These are phyloP conservation scores for Falco punctatus DNA, from an alignment of 2,113 vertebrate species.

Conservation along the genomic window DNA sequence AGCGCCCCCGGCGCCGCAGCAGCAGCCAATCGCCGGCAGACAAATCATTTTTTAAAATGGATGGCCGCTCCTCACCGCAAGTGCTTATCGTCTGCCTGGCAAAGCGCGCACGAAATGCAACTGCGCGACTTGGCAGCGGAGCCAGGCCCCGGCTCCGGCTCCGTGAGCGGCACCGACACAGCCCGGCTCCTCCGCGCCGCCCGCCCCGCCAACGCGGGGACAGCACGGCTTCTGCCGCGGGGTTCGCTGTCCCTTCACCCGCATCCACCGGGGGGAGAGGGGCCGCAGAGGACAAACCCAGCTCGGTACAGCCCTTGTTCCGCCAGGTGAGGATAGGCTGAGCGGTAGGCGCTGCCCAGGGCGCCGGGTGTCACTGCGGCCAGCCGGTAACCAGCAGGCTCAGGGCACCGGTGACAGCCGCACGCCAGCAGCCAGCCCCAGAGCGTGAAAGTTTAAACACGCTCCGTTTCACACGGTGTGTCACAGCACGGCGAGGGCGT, in stretches of 20 bases:
- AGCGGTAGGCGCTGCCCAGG: not conserved
- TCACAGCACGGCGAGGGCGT: not conserved
- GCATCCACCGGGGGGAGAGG: fast-evolving
- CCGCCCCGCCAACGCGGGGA: not conserved
- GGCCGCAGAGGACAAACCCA: not conserved
- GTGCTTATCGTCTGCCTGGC: not conserved
- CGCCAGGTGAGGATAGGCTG: not conserved
- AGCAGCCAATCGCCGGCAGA: not conserved
- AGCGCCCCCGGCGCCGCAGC: not conserved
- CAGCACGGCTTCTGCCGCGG: not conserved
- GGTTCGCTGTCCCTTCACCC: not conserved
- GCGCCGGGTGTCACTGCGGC: not conserved
- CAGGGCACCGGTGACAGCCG: not conserved
- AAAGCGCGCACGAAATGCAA: fast-evolving
- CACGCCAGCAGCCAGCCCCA: not conserved
- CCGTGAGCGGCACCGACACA: not conserved
- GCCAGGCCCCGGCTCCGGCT: too few species aligned
- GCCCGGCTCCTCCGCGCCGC: not conserved
- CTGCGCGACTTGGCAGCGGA: fast-evolving
- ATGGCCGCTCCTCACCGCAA: not conserved
- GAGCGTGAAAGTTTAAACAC: not conserved
- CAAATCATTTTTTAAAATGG: slow-evolving; percentile 20
- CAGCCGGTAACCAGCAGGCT: not conserved
- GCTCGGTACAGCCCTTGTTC: not conserved
- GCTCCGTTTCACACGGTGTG: not conserved